Conservation (phyloP, 2,113 vertebrate species). For the Nycticryphes semicollaris region DNA sequence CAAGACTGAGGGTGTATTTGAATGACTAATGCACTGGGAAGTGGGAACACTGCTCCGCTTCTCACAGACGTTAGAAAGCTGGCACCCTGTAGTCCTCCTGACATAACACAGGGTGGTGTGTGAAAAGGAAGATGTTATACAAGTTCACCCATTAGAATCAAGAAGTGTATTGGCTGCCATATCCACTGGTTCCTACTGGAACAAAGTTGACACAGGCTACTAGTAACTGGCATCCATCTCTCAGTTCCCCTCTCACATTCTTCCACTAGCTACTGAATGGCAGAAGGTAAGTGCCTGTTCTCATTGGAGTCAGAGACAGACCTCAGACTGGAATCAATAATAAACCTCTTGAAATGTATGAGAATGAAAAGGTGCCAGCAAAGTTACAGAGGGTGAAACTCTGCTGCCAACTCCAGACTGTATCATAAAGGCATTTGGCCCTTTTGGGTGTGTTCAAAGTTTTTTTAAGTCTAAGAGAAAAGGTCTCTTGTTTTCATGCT, state of each 20-base stretch:
- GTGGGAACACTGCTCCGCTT: background rate
- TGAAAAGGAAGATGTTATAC: background rate
- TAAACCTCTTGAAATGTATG: background rate
- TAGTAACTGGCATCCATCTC: background rate
- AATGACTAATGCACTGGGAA: background rate
- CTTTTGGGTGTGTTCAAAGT: background rate
- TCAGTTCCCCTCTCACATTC: rapidly evolving
- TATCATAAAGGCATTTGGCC: background rate
- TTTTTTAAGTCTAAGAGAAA: constrained; percentile 2
- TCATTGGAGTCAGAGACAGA: background rate
- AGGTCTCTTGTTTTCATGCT: constrained; percentile 36
- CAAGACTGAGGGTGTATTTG: constrained; percentile 15
- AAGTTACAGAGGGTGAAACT: background rate
- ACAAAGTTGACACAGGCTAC: background rate
- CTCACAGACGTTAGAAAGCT: constrained; percentile 18
- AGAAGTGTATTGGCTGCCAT: background rate
- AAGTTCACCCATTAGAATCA: background rate
- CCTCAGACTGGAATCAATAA: background rate
- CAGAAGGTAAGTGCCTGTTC: background rate
- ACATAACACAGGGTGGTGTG: background rate
- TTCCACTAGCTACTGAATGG: background rate
- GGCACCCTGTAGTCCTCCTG: background rate
- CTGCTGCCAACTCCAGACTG: background rate
- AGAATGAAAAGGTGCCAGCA: background rate
- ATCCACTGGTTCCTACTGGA: background rate